phyloP scores from a whole-genome alignment of 2,797 vertebrate species.

The Lagocephalus sceleratus region DNA sequence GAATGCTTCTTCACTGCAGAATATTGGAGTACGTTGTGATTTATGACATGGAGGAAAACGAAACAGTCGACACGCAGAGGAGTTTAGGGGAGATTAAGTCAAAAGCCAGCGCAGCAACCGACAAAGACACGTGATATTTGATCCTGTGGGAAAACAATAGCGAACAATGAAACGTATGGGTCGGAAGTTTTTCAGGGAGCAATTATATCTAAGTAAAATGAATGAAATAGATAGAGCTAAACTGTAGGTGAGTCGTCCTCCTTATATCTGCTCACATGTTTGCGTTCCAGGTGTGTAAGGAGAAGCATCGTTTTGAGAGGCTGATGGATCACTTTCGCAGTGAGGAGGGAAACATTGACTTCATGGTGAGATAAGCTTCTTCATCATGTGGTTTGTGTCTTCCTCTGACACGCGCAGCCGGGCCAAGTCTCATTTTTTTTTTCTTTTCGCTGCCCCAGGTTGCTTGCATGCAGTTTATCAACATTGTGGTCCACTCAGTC shows the following conservation, averaged over 20 bases:
- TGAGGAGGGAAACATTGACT: conserved; percentile 97
- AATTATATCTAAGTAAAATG: neutral
- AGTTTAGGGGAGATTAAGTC: neutral
- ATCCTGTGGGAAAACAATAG: neutral
- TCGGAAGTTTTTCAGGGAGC: neutral
- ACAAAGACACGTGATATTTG: neutral
- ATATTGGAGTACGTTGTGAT: neutral
- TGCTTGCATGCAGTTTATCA: conserved; percentile 98
- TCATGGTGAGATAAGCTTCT: conserved; percentile 79
- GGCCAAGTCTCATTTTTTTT: conserved; percentile 1
- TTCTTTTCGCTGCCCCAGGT: conserved; percentile 74
- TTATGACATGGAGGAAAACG: conserved; percentile 3
- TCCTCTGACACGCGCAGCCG: neutral
- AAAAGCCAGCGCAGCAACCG: neutral
- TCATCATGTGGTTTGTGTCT: neutral
- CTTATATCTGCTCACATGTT: neutral
- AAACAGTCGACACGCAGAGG: conserved; percentile 2
- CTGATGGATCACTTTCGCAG: conserved; percentile 96
- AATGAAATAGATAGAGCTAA: too few relatives aligned
- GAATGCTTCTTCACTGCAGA: conserved; percentile 18
- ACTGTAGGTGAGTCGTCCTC: too few relatives aligned
- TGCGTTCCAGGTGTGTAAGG: conserved; percentile 89
- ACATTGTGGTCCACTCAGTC: conserved; percentile 95
- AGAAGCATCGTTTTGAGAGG: conserved; percentile 94
- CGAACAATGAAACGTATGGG: neutral